These are phyloP conservation scores for Apteryx mantelli DNA, from an alignment of 2,113 vertebrate genomes.

Conservation along the genomic window DNA sequence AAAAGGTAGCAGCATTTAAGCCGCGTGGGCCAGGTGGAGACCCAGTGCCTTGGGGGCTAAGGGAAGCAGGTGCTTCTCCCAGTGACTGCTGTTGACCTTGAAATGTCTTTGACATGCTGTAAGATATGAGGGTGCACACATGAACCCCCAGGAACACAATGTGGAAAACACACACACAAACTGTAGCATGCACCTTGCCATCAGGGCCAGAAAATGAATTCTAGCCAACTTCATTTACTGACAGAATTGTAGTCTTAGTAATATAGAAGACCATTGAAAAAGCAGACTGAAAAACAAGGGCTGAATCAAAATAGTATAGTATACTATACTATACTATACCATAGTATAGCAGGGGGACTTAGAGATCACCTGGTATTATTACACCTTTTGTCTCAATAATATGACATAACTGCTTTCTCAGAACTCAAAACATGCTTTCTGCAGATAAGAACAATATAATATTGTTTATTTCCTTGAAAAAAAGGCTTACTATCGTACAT, in stretches of 20 bases:
- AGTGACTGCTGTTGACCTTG: background rate
- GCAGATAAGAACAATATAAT: background rate
- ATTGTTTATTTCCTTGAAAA: no score
- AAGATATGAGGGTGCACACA: fast-evolving
- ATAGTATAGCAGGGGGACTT: background rate
- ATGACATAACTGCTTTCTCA: background rate
- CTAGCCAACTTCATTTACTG: background rate
- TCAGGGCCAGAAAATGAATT: background rate
- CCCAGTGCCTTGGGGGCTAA: background rate
- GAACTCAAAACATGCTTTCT: background rate
- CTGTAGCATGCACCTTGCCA: background rate
- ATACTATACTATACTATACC: no score
- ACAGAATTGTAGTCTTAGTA: background rate
- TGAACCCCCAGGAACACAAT: background rate
- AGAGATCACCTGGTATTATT: background rate
- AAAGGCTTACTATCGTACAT: no score
- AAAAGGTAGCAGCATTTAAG: background rate
- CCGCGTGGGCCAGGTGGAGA: background rate
- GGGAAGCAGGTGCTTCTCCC: background rate
- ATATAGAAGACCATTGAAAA: background rate
- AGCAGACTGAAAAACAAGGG: background rate
- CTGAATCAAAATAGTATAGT: background rate
- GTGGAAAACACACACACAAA: background rate
- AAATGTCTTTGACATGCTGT: background rate
- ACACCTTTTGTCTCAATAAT: background rate